Percentiles rank a stretch among this genome's conserved stretches.
Conservation (phyloP, 2,888 invertebrate genomes). For the Xestia rhomboidea region DNA sequence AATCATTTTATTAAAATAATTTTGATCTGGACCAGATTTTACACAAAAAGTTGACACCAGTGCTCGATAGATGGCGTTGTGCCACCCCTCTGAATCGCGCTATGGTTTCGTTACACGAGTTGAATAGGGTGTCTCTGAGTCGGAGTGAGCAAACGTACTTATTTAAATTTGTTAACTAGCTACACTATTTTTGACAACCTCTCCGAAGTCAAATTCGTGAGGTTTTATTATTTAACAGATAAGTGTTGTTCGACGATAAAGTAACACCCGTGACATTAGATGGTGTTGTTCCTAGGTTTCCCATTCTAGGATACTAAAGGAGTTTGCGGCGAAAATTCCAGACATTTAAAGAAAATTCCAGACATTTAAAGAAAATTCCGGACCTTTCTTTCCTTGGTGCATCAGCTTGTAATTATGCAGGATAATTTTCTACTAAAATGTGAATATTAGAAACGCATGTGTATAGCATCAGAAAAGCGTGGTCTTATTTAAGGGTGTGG, state of each 20-base stretch:
- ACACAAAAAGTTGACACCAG: background rate
- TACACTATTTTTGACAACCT: slow-evolving; percentile 20
- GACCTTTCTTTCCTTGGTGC: background rate
- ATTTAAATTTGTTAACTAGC: background rate
- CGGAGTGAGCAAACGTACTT: background rate
- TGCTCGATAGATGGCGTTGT: slow-evolving; percentile 21
- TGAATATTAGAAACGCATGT: background rate
- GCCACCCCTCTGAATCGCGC: slow-evolving; percentile 9
- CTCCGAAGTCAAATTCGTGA: slow-evolving; percentile 20
- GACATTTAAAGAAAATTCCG: background rate
- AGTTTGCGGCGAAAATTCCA: background rate
- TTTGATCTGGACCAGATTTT: background rate
- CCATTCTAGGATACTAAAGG: background rate
- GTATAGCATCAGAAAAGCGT: background rate
- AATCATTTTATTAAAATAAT: background rate
- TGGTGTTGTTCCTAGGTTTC: background rate
- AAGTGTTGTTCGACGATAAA: background rate
- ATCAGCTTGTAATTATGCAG: background rate
- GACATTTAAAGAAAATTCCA: background rate
- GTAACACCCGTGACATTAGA: background rate
- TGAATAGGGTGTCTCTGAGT: background rate
- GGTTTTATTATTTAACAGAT: background rate
- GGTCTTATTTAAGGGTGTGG: background rate
- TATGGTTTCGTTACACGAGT: slow-evolving; percentile 18
- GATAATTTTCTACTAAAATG: background rate